Base-by-base conservation (phyloP, 2,797 vertebrate species). In the Halcyon chelicuti region DNA sequence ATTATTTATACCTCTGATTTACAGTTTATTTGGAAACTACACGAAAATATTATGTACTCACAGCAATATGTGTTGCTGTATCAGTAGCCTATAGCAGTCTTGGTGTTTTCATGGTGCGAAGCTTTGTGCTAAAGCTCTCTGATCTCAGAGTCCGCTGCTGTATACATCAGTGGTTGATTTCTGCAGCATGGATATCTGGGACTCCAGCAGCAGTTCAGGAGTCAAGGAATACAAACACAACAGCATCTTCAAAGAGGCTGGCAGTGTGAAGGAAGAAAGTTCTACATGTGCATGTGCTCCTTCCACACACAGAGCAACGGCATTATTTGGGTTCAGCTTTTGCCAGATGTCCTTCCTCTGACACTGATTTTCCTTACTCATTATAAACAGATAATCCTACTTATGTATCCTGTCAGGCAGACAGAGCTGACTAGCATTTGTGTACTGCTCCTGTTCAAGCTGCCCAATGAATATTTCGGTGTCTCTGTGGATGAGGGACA, bases 301-400 rank as follows among this genome's bases (percentile, higher is more conserved):
- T 83, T 70, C 55, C 21, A 81, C 51, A 66, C 6, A 21, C 31
- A 52, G 2, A 71, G 58, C 76, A 46, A 62, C 14, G 23, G 29
- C 63, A 51, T 88, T 90, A 47, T 78, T 87, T 70, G 51, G 49
- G 33, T 79, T 88, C 47, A 52, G 62, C 70, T 86, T 93, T 86
- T 4, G 3, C 74, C 86, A 82, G 82, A 66, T 54, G 77, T 79
- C 93, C 77, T 95, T 93, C 55, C 77, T 71, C 88, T 85, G 86
- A 86, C 86, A 94, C 63, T 0, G n/a, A 14, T 73, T 93, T 93
- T 88, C 80, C 71, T 81, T 54, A 37, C 0, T 0, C 78, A 52
- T 91, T 88, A 74, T 65, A 71, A 90, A 80, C 61, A 91, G 72
- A 95, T 88, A 89, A 96, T 86, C 91, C 61, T 77, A 51, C 88